Base-by-base conservation (phyloP, 2,888 invertebrate species). In the Cantharis flavilabris region DNA sequence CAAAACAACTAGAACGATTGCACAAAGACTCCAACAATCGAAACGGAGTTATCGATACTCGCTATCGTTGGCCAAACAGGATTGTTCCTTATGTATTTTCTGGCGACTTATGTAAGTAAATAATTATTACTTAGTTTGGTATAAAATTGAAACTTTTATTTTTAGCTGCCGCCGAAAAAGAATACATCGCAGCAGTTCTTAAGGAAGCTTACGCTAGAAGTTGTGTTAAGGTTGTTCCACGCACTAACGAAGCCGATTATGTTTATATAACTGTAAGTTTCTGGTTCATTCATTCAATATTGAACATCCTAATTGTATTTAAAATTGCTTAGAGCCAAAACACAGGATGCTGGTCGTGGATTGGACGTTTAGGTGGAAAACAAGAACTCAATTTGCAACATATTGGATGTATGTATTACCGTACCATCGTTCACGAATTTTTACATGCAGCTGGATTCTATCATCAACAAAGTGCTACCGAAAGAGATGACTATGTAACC, bases 401-500 rank as follows among this genome's bases (percentile, higher is more conserved):
- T 0, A 89, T 89, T 18, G 90, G 90, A 30, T 92, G 92, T 83
- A 90, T 92, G 75, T 88, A 86, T 28, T 90, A 91, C 77, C 93
- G 94, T 18, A 93, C 93, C 11, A 90, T 94, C 3, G 91, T 94
- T 10, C 95, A 96, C 85, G 96, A 96, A 86, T 89, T 96, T 85
- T 90, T 96, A 83, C 96, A 96, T 84, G 93, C 94, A 0, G 86
- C 62, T 18, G n/a, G 62, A 30, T 30, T 30, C 28, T 30, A 30
- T 30, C 28, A 30, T 10, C 28, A 30, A 3, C 28, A 30, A 30
- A 30, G 28, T 30, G 28, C 28, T 30, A 30, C 28, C 28, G 28
- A 30, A 30, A 30, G 28, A 30, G 28, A 30, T 3, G 28, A 30
- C 3, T 30, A 30, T 30, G 28, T 30, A 30, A 10, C 28, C 28